These are phyloP conservation scores for Puma concolor DNA, from an alignment of 2,113 vertebrate genomes.

Conservation along the genomic window DNA sequence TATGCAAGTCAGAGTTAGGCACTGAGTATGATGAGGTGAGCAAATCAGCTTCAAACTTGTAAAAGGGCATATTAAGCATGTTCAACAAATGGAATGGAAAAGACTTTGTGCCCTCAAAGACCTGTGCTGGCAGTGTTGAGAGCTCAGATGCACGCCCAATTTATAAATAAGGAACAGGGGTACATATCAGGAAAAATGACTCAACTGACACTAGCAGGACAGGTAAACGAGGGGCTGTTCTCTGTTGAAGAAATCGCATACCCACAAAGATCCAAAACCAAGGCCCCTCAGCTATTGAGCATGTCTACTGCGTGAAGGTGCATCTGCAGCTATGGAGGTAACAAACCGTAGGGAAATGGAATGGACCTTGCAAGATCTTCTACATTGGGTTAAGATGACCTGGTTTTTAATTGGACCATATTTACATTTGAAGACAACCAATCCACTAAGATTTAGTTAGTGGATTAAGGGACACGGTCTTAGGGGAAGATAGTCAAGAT, in stretches of 20 bases:
- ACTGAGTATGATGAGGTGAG: neutral
- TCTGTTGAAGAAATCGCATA: neutral
- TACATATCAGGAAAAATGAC: neutral
- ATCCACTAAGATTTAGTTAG: neutral
- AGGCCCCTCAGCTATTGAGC: neutral
- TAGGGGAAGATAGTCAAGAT: neutral
- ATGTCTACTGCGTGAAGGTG: neutral
- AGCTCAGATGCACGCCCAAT: neutral
- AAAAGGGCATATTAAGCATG: neutral
- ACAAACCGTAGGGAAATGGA: neutral
- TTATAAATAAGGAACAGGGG: too few species aligned
- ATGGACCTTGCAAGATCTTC: neutral
- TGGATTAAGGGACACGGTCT: neutral
- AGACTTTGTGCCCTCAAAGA: neutral
- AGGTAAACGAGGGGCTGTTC: neutral
- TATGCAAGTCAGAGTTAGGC: neutral
- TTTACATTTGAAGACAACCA: slow-evolving; percentile 2
- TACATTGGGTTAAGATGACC: neutral
- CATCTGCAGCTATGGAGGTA: neutral
- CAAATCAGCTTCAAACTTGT: neutral
- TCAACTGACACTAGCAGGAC: neutral
- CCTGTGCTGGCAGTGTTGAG: neutral
- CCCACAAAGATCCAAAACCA: neutral
- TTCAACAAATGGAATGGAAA: neutral
- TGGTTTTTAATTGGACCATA: neutral